Base-by-base conservation (phyloP, 2,797 vertebrate genomes). In the Todus mexicanus region DNA sequence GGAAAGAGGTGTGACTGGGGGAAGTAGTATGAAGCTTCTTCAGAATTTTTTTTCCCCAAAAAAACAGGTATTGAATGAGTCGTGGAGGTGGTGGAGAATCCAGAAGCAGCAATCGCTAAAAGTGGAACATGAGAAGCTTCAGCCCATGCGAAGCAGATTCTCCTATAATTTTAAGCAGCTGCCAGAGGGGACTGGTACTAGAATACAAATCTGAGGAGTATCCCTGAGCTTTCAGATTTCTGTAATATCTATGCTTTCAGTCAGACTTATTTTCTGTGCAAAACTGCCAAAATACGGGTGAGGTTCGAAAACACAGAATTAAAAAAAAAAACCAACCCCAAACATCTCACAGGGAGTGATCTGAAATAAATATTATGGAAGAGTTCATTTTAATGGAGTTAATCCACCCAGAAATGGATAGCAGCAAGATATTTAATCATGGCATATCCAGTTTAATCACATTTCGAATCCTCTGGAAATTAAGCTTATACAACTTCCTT, bases 311-410 rank as follows among this genome's bases (percentile, higher is more conserved):
- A 94, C 57, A 93, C 22, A 87, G 91, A 92, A 40, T 51, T 27
- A 86, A 69, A 78, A 89, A n/a, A 38, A 21, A 56, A 23, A 23
- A 13, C 15, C 11, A 23, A 12, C 48, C 22, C 11, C 48, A 13
- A 27, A 16, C 51, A 26, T 29, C 66, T 91, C 89, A 43, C 47
- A 66, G 50, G 88, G 92, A 96, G 85, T 90, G 84, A 71, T 84
- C 87, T 50, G 93, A 95, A 97, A 96, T 95, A 97, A 97, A 97
- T 95, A 97, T 96, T 95, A 96, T 12, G 16, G 91, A 93, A 92
- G 81, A 87, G 91, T 90, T 97, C 87, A 96, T 96, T 97, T 94
- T 83, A 95, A 88, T 71, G 1, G 83, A 97, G 91, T 93, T 97
- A 97, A 97, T 97, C 95, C 93, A 94, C 29, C 83, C 86, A 85